Percentiles rank a stretch among this genome's conserved stretches.
Evolutionary conservation across 2,113 vertebrate species (phyloP).

Genomic region (Neofelis nebulosa): DNA sequence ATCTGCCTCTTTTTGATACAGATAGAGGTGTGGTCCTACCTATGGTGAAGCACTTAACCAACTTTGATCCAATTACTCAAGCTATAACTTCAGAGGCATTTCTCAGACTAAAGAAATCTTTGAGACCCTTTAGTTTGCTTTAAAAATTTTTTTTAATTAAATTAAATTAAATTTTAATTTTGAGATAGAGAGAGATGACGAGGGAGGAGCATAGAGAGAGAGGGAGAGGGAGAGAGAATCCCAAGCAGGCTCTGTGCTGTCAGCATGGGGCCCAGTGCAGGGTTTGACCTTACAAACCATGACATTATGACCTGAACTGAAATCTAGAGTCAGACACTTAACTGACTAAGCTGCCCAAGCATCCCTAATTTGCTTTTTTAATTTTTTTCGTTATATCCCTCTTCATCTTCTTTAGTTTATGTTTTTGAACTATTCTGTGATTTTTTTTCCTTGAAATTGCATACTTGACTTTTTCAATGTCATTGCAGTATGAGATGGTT

Average conservation of each 20-base stretch:
- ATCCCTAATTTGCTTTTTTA: background rate
- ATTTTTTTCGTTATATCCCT: background rate
- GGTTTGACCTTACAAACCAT: no score
- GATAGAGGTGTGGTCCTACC: no score
- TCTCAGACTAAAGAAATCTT: conserved; percentile 10
- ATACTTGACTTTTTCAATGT: background rate
- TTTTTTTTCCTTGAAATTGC: conserved; percentile 23
- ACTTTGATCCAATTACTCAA: background rate
- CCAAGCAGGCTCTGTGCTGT: no score
- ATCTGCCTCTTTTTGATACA: background rate
- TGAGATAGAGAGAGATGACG: no score
- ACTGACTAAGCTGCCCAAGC: no score
- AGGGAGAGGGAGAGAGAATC: no score
- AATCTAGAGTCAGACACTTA: no score
- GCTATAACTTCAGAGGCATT: background rate
- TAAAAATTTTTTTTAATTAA: no score
- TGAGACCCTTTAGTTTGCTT: background rate
- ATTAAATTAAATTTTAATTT: no score
- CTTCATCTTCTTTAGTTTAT: background rate
- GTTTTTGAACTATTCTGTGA: conserved; percentile 9
- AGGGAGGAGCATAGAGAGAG: no score
- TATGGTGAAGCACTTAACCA: background rate
- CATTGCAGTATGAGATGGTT: background rate
- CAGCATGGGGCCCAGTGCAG: no score
- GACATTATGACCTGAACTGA: no score